A percentile compares a stretch with the other conserved stretches of the same genome.
Conservation (phyloP, 1,140 invertebrate species). For the Drosophila nigromelanica region DNA sequence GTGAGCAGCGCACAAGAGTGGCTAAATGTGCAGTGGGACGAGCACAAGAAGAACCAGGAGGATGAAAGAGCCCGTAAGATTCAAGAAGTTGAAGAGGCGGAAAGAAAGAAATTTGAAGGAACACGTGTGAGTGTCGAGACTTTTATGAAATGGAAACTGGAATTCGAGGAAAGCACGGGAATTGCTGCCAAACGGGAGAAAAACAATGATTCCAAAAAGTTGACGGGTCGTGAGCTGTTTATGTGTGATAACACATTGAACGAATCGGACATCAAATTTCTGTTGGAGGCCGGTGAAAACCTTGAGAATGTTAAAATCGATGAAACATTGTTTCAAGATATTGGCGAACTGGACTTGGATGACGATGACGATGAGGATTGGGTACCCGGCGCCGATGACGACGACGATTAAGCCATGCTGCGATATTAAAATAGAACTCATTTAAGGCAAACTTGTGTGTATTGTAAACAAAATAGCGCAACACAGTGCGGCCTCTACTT, state of each 20-base stretch:
- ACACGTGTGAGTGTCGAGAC: slow-evolving; percentile 97
- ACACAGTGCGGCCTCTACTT: slow-evolving; percentile 13
- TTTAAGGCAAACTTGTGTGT: slow-evolving; percentile 55
- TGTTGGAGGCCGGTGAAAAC: slow-evolving; percentile 92
- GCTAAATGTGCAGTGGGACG: slow-evolving; percentile 93
- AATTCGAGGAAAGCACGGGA: slow-evolving; percentile 96
- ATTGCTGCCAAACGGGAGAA: slow-evolving; percentile 90
- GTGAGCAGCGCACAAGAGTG: slow-evolving; percentile 97
- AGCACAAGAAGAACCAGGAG: slow-evolving; percentile 89
- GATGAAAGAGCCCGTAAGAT: slow-evolving; percentile 88
- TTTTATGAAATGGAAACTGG: slow-evolving; percentile 97
- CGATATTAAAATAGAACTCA: slow-evolving; percentile 33
- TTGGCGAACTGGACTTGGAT: slow-evolving; percentile 94
- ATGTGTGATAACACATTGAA: slow-evolving; percentile 95
- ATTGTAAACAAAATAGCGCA: slow-evolving; percentile 28
- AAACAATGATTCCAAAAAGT: slow-evolving; percentile 89
- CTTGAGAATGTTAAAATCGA: slow-evolving; percentile 96
- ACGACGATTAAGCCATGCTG: slow-evolving; percentile 50
- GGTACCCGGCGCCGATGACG: slow-evolving; percentile 74
- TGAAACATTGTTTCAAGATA: slow-evolving; percentile 96
- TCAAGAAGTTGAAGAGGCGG: slow-evolving; percentile 93
- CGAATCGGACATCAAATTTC: slow-evolving; percentile 97
- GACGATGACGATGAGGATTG: slow-evolving; percentile 87
- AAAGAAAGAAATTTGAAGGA: slow-evolving; percentile 97
- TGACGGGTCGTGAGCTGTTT: slow-evolving; percentile 95